phyloP scores from a whole-genome alignment of 1,140 invertebrate genomes.

The Drosophila orena region DNA sequence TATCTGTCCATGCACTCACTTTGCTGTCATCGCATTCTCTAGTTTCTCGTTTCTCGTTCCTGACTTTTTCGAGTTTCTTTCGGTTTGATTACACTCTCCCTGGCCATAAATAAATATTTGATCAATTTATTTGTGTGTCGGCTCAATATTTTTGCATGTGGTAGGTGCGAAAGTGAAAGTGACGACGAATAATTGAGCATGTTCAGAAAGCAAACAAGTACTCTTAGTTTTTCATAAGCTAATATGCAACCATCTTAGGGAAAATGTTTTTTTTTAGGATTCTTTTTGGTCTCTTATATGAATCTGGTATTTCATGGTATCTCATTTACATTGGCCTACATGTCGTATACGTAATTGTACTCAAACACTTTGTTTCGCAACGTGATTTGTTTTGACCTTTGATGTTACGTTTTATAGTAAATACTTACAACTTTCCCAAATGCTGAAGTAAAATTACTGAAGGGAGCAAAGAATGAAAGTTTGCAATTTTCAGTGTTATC shows the following conservation, averaged over 20 bases:
- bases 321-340: too few relatives aligned
- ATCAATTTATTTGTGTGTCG: constrained; percentile 46
- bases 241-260: background rate
- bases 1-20: constrained; percentile 35
- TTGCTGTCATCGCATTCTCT: constrained; percentile 6
- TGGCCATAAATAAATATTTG: constrained; percentile 45
- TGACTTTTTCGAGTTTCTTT: constrained; percentile 3
- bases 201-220: background rate
- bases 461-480: background rate
- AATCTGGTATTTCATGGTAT: too few relatives aligned
- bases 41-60: background rate
- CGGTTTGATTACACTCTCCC: constrained; percentile 26
- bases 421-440: too few relatives aligned
- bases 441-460: background rate
- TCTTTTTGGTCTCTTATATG: background rate
- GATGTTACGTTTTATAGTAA: background rate
- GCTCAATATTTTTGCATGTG: constrained; percentile 38
- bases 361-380: too few relatives aligned
- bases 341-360: too few relatives aligned
- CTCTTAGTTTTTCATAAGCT: background rate
- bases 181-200: constrained; percentile 23
- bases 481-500: constrained; percentile 9
- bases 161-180: constrained; percentile 17
- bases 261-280: background rate
- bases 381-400: background rate